Evolutionary conservation across 2,797 vertebrate species (phyloP).

Genomic region (Tenualosa thibaudeaui): DNA sequence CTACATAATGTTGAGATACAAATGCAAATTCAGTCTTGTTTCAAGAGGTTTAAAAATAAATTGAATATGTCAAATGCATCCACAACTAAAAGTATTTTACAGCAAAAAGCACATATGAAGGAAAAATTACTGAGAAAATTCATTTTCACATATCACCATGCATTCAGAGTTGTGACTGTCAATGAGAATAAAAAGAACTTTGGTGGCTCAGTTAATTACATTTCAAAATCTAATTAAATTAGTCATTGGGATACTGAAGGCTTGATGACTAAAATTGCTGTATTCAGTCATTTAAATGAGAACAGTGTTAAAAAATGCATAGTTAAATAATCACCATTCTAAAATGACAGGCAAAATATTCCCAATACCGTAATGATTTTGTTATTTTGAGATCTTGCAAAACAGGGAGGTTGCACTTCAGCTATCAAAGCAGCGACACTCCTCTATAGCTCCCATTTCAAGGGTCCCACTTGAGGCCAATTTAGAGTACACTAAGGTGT

Average conservation of each 20-base stretch:
- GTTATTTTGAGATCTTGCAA: background rate
- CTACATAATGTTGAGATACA: background rate
- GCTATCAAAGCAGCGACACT: background rate
- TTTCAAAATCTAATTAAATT: constrained; percentile 18
- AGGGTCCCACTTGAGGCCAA: constrained; percentile 14
- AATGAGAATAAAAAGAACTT: constrained; percentile 2
- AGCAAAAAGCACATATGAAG: constrained; percentile 8
- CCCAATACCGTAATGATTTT: background rate
- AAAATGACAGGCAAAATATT: background rate
- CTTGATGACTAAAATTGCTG: background rate
- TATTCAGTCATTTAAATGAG: background rate
- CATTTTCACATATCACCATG: background rate
- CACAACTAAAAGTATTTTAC: background rate
- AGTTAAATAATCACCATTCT: background rate
- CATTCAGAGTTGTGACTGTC: constrained; percentile 13
- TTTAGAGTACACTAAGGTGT: constrained; percentile 2
- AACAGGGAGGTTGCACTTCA: background rate
- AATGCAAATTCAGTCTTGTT: background rate
- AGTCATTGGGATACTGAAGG: constrained; percentile 7
- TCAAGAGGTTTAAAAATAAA: background rate
- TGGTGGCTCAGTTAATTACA: constrained; percentile 21
- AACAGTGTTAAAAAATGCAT: background rate
- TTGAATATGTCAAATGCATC: background rate
- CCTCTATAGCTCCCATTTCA: background rate
- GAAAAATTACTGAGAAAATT: constrained; percentile 8